Percentiles rank a stretch among this genome's conserved stretches.
phyloP scores from a whole-genome alignment of 2,797 vertebrate genomes.

The Leucoraja ocellata region DNA sequence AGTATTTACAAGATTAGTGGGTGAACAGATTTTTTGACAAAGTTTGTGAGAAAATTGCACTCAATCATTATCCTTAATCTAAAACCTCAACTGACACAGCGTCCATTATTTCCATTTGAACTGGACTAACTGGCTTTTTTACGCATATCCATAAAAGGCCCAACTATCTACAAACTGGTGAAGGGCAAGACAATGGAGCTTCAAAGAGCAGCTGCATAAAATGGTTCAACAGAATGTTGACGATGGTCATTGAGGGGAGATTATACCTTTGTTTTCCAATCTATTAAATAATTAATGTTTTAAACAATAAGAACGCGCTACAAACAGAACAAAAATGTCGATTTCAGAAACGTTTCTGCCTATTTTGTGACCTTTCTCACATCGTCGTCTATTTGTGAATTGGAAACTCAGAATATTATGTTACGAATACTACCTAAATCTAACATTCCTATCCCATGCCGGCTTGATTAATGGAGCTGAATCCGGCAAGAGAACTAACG shows the following conservation, averaged over 20 bases:
- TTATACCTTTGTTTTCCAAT: not conserved
- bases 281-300: not conserved
- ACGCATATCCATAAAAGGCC: not conserved
- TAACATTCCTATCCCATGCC: not conserved
- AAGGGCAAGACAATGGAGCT: not conserved
- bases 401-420: not conserved
- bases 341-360: not conserved
- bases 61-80: not conserved
- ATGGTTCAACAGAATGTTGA: not conserved
- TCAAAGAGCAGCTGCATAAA: slow-evolving; percentile 4
- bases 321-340: not conserved
- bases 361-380: not conserved
- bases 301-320: not conserved
- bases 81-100: not conserved
- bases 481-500: not conserved
- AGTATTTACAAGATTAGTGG: not conserved
- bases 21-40: not conserved
- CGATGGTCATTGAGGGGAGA: no score
- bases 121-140: not conserved
- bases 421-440: not conserved
- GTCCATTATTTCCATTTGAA: not conserved
- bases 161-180: not conserved
- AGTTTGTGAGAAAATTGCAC: not conserved
- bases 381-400: not conserved
- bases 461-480: no score